phyloP scores from a whole-genome alignment of 2,113 vertebrate genomes.

The Poecilia latipinna region DNA sequence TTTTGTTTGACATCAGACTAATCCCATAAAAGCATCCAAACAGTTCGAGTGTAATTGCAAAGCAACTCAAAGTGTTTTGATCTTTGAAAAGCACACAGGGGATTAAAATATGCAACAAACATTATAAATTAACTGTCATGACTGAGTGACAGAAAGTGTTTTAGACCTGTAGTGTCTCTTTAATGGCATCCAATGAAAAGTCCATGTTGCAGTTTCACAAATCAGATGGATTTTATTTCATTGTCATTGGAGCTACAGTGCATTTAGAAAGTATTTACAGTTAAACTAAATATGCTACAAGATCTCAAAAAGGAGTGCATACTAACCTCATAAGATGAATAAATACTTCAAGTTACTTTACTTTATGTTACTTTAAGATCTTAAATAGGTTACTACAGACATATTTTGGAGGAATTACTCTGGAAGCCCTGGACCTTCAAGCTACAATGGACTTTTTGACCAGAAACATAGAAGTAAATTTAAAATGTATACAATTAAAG shows the following conservation, averaged over 20 bases:
- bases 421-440: no score
- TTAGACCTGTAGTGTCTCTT: background rate
- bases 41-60: background rate
- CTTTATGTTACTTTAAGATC: no score
- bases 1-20: constrained; percentile 8
- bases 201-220: background rate
- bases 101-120: background rate
- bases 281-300: no score
- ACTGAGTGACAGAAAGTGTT: background rate
- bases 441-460: no score
- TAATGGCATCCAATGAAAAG: background rate
- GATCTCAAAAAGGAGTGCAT: no score
- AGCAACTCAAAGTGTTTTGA: constrained; percentile 17
- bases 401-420: no score
- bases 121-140: constrained; percentile 2
- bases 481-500: no score
- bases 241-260: background rate
- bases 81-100: background rate
- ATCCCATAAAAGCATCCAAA: constrained; percentile 3
- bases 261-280: no score
- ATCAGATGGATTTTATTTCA: background rate
- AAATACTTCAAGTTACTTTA: no score
- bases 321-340: no score
- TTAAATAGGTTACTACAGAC: no score
- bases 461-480: no score